Base-by-base conservation (phyloP, 2,888 invertebrate species). In the Nomada hirtipes region DNA sequence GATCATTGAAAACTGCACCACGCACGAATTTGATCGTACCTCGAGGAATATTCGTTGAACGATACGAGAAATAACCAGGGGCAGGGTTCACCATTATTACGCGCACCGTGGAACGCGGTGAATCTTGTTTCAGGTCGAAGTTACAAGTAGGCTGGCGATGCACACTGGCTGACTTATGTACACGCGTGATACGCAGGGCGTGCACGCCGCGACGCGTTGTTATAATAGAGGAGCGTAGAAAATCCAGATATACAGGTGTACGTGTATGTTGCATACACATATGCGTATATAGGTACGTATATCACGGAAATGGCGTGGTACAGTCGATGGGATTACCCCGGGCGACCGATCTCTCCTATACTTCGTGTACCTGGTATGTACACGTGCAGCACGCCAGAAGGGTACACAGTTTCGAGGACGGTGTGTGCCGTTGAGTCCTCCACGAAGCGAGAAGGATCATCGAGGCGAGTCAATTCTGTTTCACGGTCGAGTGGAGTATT, bases 261-360 rank as follows among this genome's bases (percentile, higher is more conserved):
- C 29, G 26, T 26, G 23, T 57, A 2, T 18, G 4, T 36, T 4
- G 36, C 36, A 4, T 36, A 36, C 36, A 36, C 36, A 7, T 7
- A 36, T 36, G 9, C 10, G 18, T 57, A 57, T 15, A 15, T 1
- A 15, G 52, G 44, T 73, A 76, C 63, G 76, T 44, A 53, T 71
- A 71, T 55, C 69, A 67, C 76, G 85, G 76, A 86, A 85, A 86
- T 82, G 76, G 72, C 68, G 76, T 44, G 53, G 75, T 53, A 36
- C 50, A 70, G 75, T 67, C 77, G 73, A 67, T 64, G 76, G 60
- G 76, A 85, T 86, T 80, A 86, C 67, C 64, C 67, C 18, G 26
- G 83, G 65, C 59, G 65, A 68, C 72, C 69, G 73, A 75, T 86
- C 74, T 71, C 53, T 42, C 59, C n/a, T 15, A 52, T 36, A 26